These are phyloP conservation scores for Trilocha varians DNA, from an alignment of 2,888 invertebrate species.

Conservation along the genomic window DNA sequence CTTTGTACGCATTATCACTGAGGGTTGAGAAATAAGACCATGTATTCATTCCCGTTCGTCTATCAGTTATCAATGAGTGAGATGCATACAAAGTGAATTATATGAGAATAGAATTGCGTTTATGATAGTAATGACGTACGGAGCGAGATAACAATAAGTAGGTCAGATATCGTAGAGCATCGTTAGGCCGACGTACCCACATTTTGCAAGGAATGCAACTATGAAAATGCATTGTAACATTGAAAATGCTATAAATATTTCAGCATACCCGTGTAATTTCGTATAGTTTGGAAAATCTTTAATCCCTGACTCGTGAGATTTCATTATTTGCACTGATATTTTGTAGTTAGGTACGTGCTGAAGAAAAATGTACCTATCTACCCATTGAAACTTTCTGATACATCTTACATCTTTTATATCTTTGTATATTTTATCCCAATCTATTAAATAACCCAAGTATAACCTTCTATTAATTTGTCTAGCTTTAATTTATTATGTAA, in stretches of 20 bases:
- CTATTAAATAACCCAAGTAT: too few species aligned
- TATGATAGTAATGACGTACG: background rate
- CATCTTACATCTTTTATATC: too few species aligned
- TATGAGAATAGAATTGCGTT: background rate
- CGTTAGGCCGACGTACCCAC: constrained; percentile 24
- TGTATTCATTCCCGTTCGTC: background rate
- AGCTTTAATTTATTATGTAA: too few species aligned
- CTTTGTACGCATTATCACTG: background rate
- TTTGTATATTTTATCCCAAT: too few species aligned
- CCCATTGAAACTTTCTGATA: too few species aligned
- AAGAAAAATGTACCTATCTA: too few species aligned
- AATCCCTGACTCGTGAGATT: too few species aligned
- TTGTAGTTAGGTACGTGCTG: too few species aligned
- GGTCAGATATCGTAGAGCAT: constrained; percentile 48
- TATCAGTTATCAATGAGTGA: background rate
- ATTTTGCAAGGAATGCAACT: constrained; percentile 29
- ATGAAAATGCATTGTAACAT: constrained; percentile 35
- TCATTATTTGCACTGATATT: too few species aligned
- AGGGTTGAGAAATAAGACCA: background rate
- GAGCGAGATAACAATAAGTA: constrained; percentile 41
- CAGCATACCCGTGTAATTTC: background rate
- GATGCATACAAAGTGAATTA: background rate
- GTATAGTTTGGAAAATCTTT: too few species aligned
- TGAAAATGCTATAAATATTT: constrained; percentile 5
- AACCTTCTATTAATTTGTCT: too few species aligned